These are phyloP conservation scores for Hylia prasina DNA, from an alignment of 2,113 vertebrate species.

Conservation along the genomic window DNA sequence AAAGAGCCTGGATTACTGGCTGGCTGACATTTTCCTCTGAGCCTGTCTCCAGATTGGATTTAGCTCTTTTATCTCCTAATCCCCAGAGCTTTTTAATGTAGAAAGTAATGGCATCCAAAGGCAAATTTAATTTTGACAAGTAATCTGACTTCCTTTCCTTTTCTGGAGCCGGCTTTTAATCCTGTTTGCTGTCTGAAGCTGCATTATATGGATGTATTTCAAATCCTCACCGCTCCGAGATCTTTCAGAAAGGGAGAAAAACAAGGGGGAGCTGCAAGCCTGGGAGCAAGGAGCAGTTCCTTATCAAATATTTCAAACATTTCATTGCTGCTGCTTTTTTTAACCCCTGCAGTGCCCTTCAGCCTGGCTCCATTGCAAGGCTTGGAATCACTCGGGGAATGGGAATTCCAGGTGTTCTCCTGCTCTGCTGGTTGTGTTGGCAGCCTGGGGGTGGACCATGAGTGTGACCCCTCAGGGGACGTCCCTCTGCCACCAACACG, in stretches of 20 bases:
- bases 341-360: not conserved
- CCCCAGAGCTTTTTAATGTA: constrained; percentile 18
- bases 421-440: not conserved
- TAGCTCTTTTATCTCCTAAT: constrained; percentile 49
- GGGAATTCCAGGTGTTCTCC: not conserved
- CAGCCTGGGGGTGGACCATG: rapidly evolving
- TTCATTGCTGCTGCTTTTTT: not conserved
- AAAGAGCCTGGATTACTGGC: constrained; percentile 6
- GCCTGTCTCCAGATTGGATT: constrained; percentile 37
- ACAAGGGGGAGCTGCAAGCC: not conserved
- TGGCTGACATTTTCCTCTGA: constrained; percentile 25
- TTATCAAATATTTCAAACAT: not conserved
- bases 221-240: not conserved
- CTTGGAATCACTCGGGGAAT: not conserved
- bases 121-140: constrained; percentile 36
- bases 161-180: not conserved
- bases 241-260: not conserved
- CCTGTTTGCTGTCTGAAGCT: constrained; percentile 28
- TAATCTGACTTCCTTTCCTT: constrained; percentile 30
- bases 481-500: not conserved
- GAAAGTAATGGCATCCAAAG: constrained; percentile 3
- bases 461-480: not conserved
- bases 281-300: not conserved
- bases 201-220: constrained; percentile 1
- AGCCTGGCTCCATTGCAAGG: rapidly evolving